Base-by-base conservation (phyloP, 2,888 invertebrate genomes). In the Stictocephala bisonia region DNA sequence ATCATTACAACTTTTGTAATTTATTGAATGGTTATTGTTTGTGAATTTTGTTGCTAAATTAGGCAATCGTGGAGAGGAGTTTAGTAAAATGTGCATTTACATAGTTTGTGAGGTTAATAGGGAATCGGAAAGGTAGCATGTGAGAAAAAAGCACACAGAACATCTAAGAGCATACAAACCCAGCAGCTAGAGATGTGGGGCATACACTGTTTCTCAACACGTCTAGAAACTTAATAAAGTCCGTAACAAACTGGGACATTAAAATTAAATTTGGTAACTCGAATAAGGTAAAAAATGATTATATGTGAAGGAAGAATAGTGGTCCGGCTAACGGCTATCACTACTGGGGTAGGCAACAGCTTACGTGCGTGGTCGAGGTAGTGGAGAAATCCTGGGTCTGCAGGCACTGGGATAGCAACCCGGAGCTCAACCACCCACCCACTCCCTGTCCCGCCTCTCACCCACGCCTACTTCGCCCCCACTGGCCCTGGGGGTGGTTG, bases 131-230 rank as follows among this genome's bases (percentile, higher is more conserved):
- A 31, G 35, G 35, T 9, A 31, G n/a, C n/a, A n/a, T n/a, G 11
- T 6, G 35, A 31, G 7, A 31, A 6, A 11, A 31, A 6, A 31
- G 35, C 11, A 31, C 35, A 31, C 6, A 31, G 35, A 9, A 31
- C 35, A n/a, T n/a, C n/a, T n/a, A 31, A 3, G 27, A 56, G 31
- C 56, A 60, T 60, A 60, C 60, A 60, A 60, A 60, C 60, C 60
- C 60, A 60, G 60, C 60, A 29, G 60, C 60, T 40, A 60, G 60
- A 20, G 60, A 60, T 15, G 60, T 60, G 40, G 60, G 60, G 15
- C 60, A 60, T 60, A 60, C 60, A 60, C 60, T 60, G 60, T 60
- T 60, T 60, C 60, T 60, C n/a, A 60, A 60, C 40, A 60, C 60
- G 60, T 60, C 60, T 35, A 60, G 60, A 60, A 60, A 60, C 60